These are phyloP conservation scores for Zaprionus tsacasi DNA, from an alignment of 1,140 invertebrate species.

Conservation along the genomic window DNA sequence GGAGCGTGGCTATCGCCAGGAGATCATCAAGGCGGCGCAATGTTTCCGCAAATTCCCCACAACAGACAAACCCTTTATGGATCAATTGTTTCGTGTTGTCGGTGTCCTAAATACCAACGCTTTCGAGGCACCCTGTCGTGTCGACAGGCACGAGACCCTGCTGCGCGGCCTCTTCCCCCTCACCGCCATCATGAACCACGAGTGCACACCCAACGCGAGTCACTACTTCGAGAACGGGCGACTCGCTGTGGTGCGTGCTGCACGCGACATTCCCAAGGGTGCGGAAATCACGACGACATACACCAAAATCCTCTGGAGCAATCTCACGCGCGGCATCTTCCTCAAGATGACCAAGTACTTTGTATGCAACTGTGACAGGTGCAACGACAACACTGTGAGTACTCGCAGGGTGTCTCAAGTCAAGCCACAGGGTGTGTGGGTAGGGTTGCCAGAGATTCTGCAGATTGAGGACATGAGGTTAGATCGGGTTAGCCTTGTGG, in stretches of 20 bases:
- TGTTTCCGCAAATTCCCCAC: conserved; percentile 86
- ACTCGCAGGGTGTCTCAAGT: neutral
- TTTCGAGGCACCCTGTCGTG: conserved; percentile 87
- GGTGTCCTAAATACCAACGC: conserved; percentile 90
- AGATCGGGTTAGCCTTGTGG: too few relatives aligned
- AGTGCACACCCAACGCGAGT: conserved; percentile 90
- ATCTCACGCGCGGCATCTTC: conserved; percentile 87
- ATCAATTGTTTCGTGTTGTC: conserved; percentile 84
- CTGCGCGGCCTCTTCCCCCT: conserved; percentile 90
- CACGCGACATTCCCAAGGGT: conserved; percentile 87
- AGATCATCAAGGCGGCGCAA: conserved; percentile 87
- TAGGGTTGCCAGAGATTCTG: neutral
- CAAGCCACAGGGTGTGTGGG: neutral
- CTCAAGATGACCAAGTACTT: conserved; percentile 91
- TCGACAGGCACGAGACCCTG: conserved; percentile 85
- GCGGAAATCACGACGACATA: conserved; percentile 91
- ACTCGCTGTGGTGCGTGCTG: conserved; percentile 87
- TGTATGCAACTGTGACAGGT: conserved; percentile 89
- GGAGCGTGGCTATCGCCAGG: conserved; percentile 85
- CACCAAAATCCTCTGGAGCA: conserved; percentile 90
- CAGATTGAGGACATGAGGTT: neutral
- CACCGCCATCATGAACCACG: conserved; percentile 90
- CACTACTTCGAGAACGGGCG: conserved; percentile 87
- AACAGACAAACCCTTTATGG: conserved; percentile 82
- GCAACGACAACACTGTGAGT: conserved; percentile 88